These are phyloP conservation scores for Heloderma charlesbogerti DNA, from an alignment of 2,113 vertebrate genomes.

Conservation along the genomic window DNA sequence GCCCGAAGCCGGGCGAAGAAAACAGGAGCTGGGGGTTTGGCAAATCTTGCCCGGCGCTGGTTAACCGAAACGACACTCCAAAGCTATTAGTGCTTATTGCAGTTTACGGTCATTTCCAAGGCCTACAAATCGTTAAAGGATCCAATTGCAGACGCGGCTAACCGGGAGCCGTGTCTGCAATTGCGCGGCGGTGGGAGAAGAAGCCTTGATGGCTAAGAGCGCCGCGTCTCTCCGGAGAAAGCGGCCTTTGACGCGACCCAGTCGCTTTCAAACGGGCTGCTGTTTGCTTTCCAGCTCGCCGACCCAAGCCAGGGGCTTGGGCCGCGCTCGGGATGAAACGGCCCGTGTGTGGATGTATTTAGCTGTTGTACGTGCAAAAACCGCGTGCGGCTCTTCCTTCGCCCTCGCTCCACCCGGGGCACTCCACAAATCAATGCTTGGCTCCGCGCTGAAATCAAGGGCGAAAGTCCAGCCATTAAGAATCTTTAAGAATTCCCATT, in stretches of 20 bases:
- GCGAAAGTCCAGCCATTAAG: background rate
- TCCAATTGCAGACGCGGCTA: background rate
- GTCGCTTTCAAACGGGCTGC: background rate
- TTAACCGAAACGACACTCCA: background rate
- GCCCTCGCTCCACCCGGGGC: rapidly evolving
- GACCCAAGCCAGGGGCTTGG: background rate
- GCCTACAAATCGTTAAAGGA: background rate
- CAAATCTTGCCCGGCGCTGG: background rate
- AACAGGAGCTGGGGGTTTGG: background rate
- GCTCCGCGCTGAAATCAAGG: too few species aligned
- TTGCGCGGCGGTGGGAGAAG: background rate
- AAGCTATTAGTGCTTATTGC: background rate
- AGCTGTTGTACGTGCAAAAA: background rate
- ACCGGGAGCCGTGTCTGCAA: too few species aligned
- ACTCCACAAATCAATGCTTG: background rate
- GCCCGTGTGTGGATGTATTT: background rate
- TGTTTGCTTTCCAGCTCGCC: background rate
- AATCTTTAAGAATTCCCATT: background rate
- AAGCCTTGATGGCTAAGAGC: background rate
- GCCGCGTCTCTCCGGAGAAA: background rate
- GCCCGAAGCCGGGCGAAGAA: background rate
- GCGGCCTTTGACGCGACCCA: background rate
- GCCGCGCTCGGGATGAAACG: background rate
- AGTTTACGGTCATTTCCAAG: background rate
- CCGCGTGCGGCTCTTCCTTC: rapidly evolving